These are phyloP conservation scores for Spodoptera litura DNA, from an alignment of 1,140 invertebrate species.

Conservation along the genomic window DNA sequence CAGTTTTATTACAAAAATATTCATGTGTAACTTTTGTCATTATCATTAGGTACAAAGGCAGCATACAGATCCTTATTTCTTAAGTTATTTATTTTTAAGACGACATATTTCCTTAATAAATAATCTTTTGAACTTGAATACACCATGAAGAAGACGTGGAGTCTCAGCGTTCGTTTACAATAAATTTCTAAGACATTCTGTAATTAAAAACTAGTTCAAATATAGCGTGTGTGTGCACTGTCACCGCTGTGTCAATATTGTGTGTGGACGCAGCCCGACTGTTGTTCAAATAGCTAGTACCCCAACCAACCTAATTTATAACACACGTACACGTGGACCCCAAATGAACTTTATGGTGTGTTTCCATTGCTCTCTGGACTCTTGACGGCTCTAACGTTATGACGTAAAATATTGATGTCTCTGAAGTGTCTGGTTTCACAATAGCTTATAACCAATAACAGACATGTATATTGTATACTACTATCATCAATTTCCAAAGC, in stretches of 20 bases:
- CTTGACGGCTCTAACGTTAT: not conserved
- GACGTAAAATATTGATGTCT: not conserved
- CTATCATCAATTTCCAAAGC: not conserved
- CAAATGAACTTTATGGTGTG: constrained; percentile 25
- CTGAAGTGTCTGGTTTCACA: not conserved
- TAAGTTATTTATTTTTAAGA: too few species aligned
- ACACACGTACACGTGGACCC: constrained; percentile 60
- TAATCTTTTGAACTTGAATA: too few species aligned
- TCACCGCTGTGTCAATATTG: constrained; percentile 71
- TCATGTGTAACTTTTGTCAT: not conserved
- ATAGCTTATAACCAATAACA: not conserved
- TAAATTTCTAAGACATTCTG: constrained; percentile 51
- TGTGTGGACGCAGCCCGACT: constrained; percentile 60
- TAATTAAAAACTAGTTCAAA: constrained; percentile 71
- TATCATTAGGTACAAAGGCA: too few species aligned
- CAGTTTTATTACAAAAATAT: not conserved
- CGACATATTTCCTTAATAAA: too few species aligned
- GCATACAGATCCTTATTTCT: too few species aligned
- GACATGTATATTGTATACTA: not conserved
- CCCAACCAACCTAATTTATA: constrained; percentile 67
- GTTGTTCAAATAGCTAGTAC: constrained; percentile 69
- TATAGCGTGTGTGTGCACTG: constrained; percentile 57
- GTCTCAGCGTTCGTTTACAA: constrained; percentile 1
- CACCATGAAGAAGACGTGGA: not conserved
- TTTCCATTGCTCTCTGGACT: not conserved